Base-by-base conservation (phyloP, 2,797 vertebrate species). In the Percopsis omiscomaycus region DNA sequence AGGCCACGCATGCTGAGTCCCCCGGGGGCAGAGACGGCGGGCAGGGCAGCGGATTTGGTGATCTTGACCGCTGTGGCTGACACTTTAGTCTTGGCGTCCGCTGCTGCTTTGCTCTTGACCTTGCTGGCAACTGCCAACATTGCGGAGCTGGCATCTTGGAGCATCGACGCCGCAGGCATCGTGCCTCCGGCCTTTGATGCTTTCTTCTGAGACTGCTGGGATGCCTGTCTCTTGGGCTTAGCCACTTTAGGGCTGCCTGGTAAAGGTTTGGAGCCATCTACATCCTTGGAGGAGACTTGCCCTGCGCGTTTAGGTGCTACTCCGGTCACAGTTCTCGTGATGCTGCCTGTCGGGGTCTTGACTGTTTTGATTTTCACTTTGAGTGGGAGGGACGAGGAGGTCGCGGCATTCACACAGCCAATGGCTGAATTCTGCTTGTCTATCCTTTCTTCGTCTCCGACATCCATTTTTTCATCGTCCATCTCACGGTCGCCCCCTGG, bases 361-460 rank as follows among this genome's bases (percentile, higher is more conserved):
- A 96, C 90, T 42, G 93, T 95, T 78, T 97, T 99, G 74, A 98
- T 98, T 76, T 96, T 90, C 51, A 98, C 96, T 58, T 98, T 98
- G 55, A 98, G 92, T 0, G 95, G 95, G 16, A 91, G 83, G 0
- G 92, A 86, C 0, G 93, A 88, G 52, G 72, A 75, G 22, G 92
- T 89, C 0, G 85, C 89, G 0, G 64, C 13, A 30, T 71, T 60
- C 11, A 73, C 63, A 1, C 50, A 55, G 4, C n/a, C 51, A 9
- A 61, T 64, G 29, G 37, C 61, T 22, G 53, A 51, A 28, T 46
- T 78, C 42, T 70, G 75, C 5, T 60, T 22, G 0, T 72, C 79
- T 16, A 66, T 10, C 53, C 66, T 73, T 48, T 61, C 77, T 64
- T 64, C 58, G 56, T 71, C 63, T 73, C 28, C 76, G 42, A 54